Evolutionary conservation across 2,888 invertebrate genomes (phyloP), one percentile per base, ranked within the genome.

Genomic region (Phlogophora meticulosa): DNA sequence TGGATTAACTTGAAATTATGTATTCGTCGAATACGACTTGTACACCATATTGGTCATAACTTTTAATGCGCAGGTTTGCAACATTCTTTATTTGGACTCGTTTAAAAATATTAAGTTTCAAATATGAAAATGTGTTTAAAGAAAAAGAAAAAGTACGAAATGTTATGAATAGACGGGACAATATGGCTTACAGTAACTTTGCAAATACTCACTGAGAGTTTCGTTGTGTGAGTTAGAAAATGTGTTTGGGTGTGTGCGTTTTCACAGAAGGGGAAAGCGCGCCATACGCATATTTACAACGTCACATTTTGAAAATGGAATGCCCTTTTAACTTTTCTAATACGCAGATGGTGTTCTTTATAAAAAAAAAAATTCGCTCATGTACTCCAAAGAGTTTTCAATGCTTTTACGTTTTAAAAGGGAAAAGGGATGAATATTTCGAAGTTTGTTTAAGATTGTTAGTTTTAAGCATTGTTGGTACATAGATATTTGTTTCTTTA

Each of bases 231-330:
- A 61, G 78, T 72, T 61, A 66, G 71, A 58, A 78, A 58, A 58
- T 45, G 56, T 49, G 24, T 80, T 62, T 78, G 61, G 60, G n/a
- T 83, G 92, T 92, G 91, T 90, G 92, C 69, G 91, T 87, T 87
- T 90, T 89, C 88, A 86, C 88, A 84, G 90, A 90, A 91, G 92
- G 91, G 92, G 92, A 92, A 92, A 92, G 87, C 91, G 84, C 82
- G 85, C 85, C 86, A 86, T 85, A 88, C 89, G 88, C 87, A 87
- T 87, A 85, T 86, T 83, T 73, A 76, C 70, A 85, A 83, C 87
- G 86, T 85, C 85, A 88, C 88, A 88, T 88, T 93, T 93, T 87
- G 87, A 91, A 93, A 93, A 92, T 90, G 89, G 92, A 93, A 92
- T 90, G 88, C 89, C 87, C 76, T 88, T 92, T 92, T 88, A 89